Conservation (phyloP, 35 echinoderm and acorn worm species). For the Lytechinus variegatus region DNA sequence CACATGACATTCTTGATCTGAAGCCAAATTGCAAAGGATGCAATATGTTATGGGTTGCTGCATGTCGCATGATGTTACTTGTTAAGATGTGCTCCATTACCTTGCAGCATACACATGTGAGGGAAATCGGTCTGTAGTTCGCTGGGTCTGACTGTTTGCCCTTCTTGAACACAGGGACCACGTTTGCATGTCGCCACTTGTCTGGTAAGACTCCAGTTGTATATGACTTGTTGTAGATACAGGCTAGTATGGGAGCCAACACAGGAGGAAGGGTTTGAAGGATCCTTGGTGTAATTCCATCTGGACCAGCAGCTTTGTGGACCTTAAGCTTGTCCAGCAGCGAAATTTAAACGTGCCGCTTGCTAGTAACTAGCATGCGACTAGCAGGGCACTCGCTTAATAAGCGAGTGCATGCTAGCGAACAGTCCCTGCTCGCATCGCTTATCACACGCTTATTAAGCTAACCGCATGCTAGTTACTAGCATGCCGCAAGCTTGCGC, state of each 20-base stretch:
- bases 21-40: conserved; percentile 55
- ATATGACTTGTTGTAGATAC: background rate
- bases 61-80: background rate
- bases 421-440: too few species aligned
- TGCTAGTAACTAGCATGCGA: too few species aligned
- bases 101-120: background rate
- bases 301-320: background rate
- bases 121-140: background rate
- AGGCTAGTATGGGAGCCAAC: background rate
- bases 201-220: background rate
- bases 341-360: too few species aligned
- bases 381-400: too few species aligned
- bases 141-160: background rate
- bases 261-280: background rate
- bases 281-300: background rate
- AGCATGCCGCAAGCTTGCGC: too few species aligned
- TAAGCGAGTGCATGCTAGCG: too few species aligned
- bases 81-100: background rate
- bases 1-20: conserved; percentile 43
- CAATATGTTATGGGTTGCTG: conserved; percentile 45
- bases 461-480: too few species aligned
- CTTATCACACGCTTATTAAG: too few species aligned
- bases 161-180: background rate
- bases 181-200: background rate
- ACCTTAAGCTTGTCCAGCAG: background rate